These are phyloP conservation scores for Euproctis similis DNA, from an alignment of 2,888 invertebrate genomes.

Conservation along the genomic window DNA sequence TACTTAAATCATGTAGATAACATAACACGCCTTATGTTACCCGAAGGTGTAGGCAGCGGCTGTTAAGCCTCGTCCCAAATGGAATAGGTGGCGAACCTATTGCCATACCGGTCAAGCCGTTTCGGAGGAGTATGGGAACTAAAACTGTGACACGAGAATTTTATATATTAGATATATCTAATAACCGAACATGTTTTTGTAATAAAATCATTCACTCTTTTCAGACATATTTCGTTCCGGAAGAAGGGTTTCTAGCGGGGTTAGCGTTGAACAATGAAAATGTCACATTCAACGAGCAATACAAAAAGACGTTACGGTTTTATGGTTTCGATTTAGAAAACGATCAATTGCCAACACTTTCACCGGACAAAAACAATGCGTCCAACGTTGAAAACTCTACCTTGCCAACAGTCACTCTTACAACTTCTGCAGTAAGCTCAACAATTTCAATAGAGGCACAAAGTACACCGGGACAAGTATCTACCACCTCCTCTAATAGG, in stretches of 20 bases:
- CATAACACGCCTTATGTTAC: too few relatives aligned
- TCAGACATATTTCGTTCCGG: constrained; percentile 88
- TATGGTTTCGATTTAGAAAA: constrained; percentile 86
- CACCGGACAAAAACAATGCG: constrained; percentile 30
- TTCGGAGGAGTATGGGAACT: too few relatives aligned
- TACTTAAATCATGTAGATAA: too few relatives aligned
- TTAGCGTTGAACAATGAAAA: constrained; percentile 86
- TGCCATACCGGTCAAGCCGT: too few relatives aligned
- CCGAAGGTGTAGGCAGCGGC: too few relatives aligned
- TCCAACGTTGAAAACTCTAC: constrained; percentile 25
- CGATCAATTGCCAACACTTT: constrained; percentile 44
- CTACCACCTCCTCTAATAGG: constrained; percentile 28
- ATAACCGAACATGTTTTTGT: too few relatives aligned
- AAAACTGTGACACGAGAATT: too few relatives aligned
- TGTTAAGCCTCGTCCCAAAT: too few relatives aligned
- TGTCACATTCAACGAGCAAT: constrained; percentile 83
- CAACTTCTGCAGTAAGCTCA: constrained; percentile 13
- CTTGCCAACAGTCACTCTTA: constrained; percentile 18
- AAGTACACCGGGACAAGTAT: constrained; percentile 36
- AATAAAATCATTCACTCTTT: constrained; percentile 22
- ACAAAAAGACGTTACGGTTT: constrained; percentile 82
- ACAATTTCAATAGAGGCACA: constrained; percentile 24
- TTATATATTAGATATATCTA: too few relatives aligned
- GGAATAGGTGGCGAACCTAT: too few relatives aligned
- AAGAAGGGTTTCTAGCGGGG: constrained; percentile 88